These are phyloP conservation scores for Trypoxylus dichotomus DNA, from an alignment of 1,140 invertebrate species.

Conservation along the genomic window DNA sequence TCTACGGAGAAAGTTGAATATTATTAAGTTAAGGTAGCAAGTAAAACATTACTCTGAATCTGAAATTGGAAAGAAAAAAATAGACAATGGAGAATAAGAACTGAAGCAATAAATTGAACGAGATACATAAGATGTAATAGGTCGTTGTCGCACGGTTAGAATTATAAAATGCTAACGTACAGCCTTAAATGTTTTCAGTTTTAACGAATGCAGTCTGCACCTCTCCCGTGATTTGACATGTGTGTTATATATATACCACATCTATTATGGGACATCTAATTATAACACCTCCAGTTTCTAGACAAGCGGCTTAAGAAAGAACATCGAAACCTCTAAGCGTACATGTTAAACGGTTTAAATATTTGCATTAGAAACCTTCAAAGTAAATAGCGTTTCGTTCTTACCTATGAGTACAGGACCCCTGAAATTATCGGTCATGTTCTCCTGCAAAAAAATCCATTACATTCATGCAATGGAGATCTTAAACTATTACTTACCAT, in stretches of 20 bases:
- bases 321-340: neutral
- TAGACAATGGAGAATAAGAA: too few species aligned
- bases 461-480: neutral
- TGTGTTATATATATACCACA: slow-evolving; percentile 26
- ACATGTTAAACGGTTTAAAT: neutral
- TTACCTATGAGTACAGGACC: slow-evolving; percentile 38
- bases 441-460: slow-evolving; percentile 28
- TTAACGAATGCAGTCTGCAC: neutral
- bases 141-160: too few species aligned
- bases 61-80: too few species aligned
- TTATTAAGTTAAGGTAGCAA: too few species aligned
- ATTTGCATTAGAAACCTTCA: slow-evolving; percentile 13
- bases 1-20: too few species aligned
- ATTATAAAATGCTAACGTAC: too few species aligned
- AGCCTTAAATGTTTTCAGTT: neutral
- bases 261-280: slow-evolving; percentile 33
- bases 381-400: slow-evolving; percentile 10
- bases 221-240: neutral
- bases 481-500: slow-evolving; percentile 26
- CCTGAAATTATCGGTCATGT: slow-evolving; percentile 38
- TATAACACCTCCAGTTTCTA: slow-evolving; percentile 30
- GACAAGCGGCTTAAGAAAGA: slow-evolving; percentile 24
- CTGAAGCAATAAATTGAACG: too few species aligned
- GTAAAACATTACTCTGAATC: too few species aligned
- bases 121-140: too few species aligned